phyloP scores from a whole-genome alignment of 2,113 vertebrate genomes.

The human (Homo sapiens) region GRCh38 chrX:104381501-104382000 shows the following conservation, averaged over 20 bases:
- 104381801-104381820: neutral
- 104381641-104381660: neutral
- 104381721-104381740: neutral
- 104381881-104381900: constrained; percentile 16
- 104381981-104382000: neutral
- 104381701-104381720: constrained; percentile 31
- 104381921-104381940: neutral
- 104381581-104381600: neutral
- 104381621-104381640: neutral
- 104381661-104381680: neutral
- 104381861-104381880: constrained; percentile 33
- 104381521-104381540: neutral
- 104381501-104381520: neutral
- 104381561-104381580: neutral
- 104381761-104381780: neutral
- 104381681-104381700: neutral
- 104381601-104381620: constrained; percentile 8
- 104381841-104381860: neutral
- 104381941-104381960: neutral
- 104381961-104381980: constrained; percentile 24
- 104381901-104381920: neutral
- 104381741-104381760: neutral
- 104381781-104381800: neutral
- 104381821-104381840: neutral
- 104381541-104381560: neutral